These are phyloP conservation scores for Phrixothrix hirtus DNA, from an alignment of 2,888 invertebrate species.

Conservation along the genomic window DNA sequence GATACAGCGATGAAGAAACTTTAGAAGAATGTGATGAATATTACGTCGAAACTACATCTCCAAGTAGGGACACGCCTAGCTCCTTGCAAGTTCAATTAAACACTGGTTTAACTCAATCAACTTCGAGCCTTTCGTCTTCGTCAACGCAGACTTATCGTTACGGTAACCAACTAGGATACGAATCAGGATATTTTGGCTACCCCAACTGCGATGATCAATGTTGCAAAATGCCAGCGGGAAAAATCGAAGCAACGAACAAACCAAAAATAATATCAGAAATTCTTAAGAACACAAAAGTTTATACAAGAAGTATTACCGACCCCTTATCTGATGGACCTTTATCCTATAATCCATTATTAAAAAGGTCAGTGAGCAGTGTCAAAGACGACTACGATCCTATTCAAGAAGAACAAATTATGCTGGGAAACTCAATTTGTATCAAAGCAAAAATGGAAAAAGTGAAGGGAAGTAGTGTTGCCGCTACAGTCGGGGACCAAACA, in stretches of 20 bases:
- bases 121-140: slow-evolving; percentile 74
- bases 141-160: slow-evolving; percentile 78
- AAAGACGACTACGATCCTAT: not conserved
- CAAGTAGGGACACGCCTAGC: slow-evolving; percentile 46
- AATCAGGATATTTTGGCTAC: slow-evolving; percentile 73
- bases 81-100: slow-evolving; percentile 61
- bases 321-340: slow-evolving; percentile 60
- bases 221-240: slow-evolving; percentile 49
- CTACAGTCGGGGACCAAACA: no score
- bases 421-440: slow-evolving; percentile 8
- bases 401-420: slow-evolving; percentile 8
- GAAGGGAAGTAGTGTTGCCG: not conserved
- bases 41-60: slow-evolving; percentile 46
- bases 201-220: slow-evolving; percentile 66
- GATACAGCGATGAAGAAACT: slow-evolving; percentile 51
- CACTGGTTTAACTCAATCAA: slow-evolving; percentile 82
- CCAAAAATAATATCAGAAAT: slow-evolving; percentile 74
- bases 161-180: slow-evolving; percentile 78
- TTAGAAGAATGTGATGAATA: slow-evolving; percentile 48
- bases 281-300: slow-evolving; percentile 64
- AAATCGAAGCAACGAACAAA: slow-evolving; percentile 55
- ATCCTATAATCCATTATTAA: slow-evolving; percentile 56
- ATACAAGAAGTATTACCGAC: slow-evolving; percentile 55
- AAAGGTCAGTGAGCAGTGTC: slow-evolving; percentile 48
- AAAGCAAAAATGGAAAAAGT: not conserved